phyloP scores from a whole-genome alignment of 1,140 invertebrate genomes.

The Mycetomoellerius zeteki region DNA sequence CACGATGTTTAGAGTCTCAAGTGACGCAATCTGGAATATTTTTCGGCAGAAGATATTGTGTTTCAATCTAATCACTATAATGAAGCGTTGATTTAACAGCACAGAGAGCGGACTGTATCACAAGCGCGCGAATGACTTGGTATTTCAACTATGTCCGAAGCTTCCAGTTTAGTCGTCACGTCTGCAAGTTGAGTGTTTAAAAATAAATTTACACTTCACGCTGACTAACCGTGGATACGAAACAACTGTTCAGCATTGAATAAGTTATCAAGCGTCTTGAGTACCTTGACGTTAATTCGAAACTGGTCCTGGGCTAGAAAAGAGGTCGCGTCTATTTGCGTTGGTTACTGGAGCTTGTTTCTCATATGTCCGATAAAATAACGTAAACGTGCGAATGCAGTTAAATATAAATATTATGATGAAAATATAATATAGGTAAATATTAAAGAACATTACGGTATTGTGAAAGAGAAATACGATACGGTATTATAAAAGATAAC shows the following conservation, averaged over 20 bases:
- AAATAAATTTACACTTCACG: constrained; percentile 68
- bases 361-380: background rate
- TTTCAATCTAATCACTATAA: constrained; percentile 15
- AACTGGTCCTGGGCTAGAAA: constrained; percentile 45
- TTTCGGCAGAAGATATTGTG: background rate
- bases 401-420: constrained; percentile 8
- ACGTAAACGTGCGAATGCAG: background rate
- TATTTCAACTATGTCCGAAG: constrained; percentile 52
- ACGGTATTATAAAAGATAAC: background rate
- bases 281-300: constrained; percentile 49
- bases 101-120: background rate
- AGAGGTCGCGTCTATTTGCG: constrained; percentile 45
- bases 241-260: constrained; percentile 54
- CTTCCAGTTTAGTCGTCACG: constrained; percentile 39
- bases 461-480: background rate
- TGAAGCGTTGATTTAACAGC: constrained; percentile 17
- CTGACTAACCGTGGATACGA: constrained; percentile 55
- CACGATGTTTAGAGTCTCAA: background rate
- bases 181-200: constrained; percentile 63
- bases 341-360: constrained; percentile 6
- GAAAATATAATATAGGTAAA: background rate
- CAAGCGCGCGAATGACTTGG: constrained; percentile 41
- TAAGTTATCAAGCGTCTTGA: constrained; percentile 57
- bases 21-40: background rate
- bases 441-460: background rate